These are phyloP conservation scores for Penaeus indicus DNA, from an alignment of 1,140 invertebrate genomes.

Conservation along the genomic window DNA sequence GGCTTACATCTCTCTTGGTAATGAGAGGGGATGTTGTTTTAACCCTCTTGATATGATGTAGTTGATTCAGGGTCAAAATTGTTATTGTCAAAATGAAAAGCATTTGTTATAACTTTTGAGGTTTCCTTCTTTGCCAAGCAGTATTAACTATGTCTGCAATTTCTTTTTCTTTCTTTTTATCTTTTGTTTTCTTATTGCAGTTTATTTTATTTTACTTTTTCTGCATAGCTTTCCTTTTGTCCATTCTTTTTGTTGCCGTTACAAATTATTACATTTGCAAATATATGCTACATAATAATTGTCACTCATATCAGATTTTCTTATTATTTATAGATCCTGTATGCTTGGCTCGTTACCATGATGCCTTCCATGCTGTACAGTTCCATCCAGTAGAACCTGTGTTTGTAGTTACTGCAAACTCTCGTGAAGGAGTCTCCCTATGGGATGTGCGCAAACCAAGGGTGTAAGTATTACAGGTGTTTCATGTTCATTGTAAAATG, in stretches of 20 bases:
- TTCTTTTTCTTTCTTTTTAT: constrained; percentile 7
- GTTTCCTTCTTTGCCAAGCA: no score
- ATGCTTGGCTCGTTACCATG: constrained; percentile 58
- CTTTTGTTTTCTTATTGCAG: neutral
- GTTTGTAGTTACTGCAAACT: constrained; percentile 88
- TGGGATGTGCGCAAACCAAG: constrained; percentile 90
- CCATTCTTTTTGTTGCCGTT: neutral
- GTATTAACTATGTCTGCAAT: neutral
- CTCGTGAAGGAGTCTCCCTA: constrained; percentile 86
- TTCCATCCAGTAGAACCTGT: constrained; percentile 80
- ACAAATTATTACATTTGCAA: neutral
- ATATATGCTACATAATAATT: neutral
- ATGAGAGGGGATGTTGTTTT: no score
- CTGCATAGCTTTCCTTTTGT: neutral
- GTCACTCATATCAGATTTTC: neutral
- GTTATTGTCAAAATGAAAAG: no score
- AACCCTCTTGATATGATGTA: no score
- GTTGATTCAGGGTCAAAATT: no score
- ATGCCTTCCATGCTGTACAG: constrained; percentile 66
- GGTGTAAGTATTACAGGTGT: constrained; percentile 75
- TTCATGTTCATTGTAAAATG: neutral
- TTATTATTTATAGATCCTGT: constrained; percentile 51
- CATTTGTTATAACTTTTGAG: no score
- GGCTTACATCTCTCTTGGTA: no score
- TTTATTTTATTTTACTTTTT: neutral